Evolutionary conservation across 2,113 vertebrate genomes (phyloP).

Genomic region (Muntiacus muntjak): DNA sequence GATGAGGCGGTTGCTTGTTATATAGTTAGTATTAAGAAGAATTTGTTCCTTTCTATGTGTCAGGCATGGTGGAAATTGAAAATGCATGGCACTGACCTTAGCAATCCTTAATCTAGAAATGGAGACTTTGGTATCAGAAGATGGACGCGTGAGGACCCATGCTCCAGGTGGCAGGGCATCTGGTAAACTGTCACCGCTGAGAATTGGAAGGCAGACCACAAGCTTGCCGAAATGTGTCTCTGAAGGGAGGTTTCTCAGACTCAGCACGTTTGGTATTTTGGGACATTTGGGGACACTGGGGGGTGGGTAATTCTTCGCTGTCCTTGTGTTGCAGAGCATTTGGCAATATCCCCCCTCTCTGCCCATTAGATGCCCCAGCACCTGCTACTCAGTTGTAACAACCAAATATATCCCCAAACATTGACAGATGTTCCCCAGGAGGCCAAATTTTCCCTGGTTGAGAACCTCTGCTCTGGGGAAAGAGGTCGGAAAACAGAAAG

Average conservation of each 20-base stretch:
- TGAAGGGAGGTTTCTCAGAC: not conserved
- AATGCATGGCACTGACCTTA: no score
- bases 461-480: not conserved
- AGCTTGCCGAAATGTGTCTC: not conserved
- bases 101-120: not conserved
- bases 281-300: not conserved
- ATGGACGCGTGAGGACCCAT: accelerated
- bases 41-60: not conserved
- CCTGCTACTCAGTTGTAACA: not conserved
- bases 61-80: not conserved
- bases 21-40: not conserved
- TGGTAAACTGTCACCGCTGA: not conserved
- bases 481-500: not conserved
- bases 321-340: no score
- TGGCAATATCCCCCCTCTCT: no score
- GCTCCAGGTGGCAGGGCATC: no score
- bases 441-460: not conserved
- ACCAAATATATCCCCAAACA: not conserved
- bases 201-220: not conserved
- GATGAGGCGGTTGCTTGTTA: not conserved
- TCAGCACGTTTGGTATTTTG: not conserved
- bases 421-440: not conserved
- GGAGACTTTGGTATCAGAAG: not conserved
- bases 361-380: not conserved
- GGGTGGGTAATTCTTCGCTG: not conserved